These are phyloP conservation scores for Cheilinus undulatus DNA, from an alignment of 2,113 vertebrate species.

Conservation along the genomic window DNA sequence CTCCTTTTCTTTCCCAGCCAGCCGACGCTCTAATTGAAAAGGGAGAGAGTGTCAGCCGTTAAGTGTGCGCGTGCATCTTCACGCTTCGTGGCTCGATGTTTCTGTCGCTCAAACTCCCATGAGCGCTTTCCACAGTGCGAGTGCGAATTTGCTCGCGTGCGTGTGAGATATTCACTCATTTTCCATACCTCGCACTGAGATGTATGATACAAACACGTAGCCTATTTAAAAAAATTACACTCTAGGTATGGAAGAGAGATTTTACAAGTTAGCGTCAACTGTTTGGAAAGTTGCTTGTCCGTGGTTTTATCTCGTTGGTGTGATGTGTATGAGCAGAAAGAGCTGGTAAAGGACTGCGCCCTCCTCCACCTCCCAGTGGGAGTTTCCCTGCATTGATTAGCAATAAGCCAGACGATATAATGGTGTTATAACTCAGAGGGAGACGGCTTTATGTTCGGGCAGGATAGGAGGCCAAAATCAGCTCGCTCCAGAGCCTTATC, in stretches of 20 bases:
- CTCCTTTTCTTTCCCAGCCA: constrained; percentile 74
- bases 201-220: constrained; percentile 50
- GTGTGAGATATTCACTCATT: constrained; percentile 42
- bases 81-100: constrained; percentile 73
- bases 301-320: constrained; percentile 30
- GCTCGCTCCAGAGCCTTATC: constrained; percentile 39
- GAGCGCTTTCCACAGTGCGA: constrained; percentile 56
- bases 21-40: constrained; percentile 83
- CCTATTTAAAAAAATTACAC: constrained; percentile 16
- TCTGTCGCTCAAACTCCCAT: constrained; percentile 77
- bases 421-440: constrained; percentile 74
- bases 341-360: constrained; percentile 22
- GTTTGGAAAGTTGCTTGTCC: constrained; percentile 43
- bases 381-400: constrained; percentile 77
- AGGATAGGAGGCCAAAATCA: constrained; percentile 55
- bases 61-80: constrained; percentile 66
- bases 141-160: constrained; percentile 57
- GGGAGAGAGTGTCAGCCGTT: constrained; percentile 80
- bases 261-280: constrained; percentile 37
- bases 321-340: constrained; percentile 15
- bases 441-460: constrained; percentile 70
- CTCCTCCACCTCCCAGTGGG: constrained; percentile 37
- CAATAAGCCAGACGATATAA: constrained; percentile 78
- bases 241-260: constrained; percentile 23
- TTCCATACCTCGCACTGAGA: constrained; percentile 27